Percentiles rank a stretch among this genome's conserved stretches.
Evolutionary conservation across 1,140 invertebrate genomes (phyloP).

Genomic region (Chymomyza costata): DNA sequence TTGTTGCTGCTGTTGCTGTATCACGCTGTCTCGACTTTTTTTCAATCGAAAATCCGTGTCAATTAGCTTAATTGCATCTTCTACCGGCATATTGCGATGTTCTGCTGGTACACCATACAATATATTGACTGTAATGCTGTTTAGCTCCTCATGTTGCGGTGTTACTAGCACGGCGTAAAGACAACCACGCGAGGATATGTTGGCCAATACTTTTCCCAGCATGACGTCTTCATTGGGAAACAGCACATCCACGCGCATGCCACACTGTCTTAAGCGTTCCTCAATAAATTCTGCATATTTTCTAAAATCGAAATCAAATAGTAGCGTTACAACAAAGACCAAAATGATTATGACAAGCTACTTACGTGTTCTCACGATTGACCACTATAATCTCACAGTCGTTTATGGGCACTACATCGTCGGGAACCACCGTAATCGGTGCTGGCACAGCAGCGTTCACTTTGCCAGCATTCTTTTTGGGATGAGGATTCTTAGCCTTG

Average conservation of each 20-base stretch:
- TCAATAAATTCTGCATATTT: conserved; percentile 94
- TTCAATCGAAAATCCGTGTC: conserved; percentile 87
- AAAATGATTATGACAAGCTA: neutral
- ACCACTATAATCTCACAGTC: conserved; percentile 93
- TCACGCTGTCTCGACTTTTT: conserved; percentile 75
- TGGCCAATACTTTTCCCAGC: conserved; percentile 88
- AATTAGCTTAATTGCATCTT: conserved; percentile 89
- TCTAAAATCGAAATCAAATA: conserved; percentile 79
- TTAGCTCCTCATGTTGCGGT: conserved; percentile 88
- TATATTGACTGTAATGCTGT: conserved; percentile 92
- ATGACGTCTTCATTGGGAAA: conserved; percentile 93
- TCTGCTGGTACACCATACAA: conserved; percentile 91
- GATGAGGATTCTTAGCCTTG: conserved; percentile 72
- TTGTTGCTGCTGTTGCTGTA: neutral
- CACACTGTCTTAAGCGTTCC: conserved; percentile 85
- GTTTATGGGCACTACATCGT: conserved; percentile 76
- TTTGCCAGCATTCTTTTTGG: conserved; percentile 25
- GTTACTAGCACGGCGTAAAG: conserved; percentile 92
- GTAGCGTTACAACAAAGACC: neutral
- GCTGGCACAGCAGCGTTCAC: conserved; percentile 13
- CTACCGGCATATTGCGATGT: conserved; percentile 95
- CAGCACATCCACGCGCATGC: conserved; percentile 88
- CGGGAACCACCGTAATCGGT: conserved; percentile 51
- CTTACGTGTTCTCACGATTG: conserved; percentile 86
- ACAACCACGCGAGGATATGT: conserved; percentile 88